Evolutionary conservation across 2,797 vertebrate species (phyloP), one percentile per base, ranked within the genome.

Genomic region (Alca torda): DNA sequence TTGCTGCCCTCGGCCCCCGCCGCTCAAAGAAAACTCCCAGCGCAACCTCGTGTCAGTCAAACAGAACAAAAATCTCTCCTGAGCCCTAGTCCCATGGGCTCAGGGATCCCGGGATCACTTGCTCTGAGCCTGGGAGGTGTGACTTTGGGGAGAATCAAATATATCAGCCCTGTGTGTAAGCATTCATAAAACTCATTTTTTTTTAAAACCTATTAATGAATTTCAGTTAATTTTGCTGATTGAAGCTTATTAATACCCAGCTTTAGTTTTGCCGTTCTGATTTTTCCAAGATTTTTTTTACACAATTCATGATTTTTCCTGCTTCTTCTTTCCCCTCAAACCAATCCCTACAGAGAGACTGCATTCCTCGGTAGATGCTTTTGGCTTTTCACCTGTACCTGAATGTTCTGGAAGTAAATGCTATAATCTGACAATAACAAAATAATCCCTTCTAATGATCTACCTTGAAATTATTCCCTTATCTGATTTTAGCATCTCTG

Each of bases 111-210:
- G 60, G 78, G 30, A 16, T 43, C 1, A 0, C 17, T 70, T 70
- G 30, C 30, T 45, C 13, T 24, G 8, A 14, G 17, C 5, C 31
- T 63, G 59, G 41, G 68, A 53, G 12, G 4, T 28, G 2, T 7
- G n/a, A 8, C 18, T 37, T 31, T 8, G 19, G 53, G 78, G 6
- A 64, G 14, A 60, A 37, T 9, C 19, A 20, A 18, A 13, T 30
- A 1, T 2, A 33, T 17, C 11, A 8, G 3, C 5, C 53, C 30
- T 59, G 17, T 13, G 13, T 12, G 16, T 4, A 31, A 0, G 0
- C 8, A 4, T 17, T 37, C 41, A 84, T 35, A 59, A 70, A 78
- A 30, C 5, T 30, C 3, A 0, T 18, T 83, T 45, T 50, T 5
- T 50, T 4, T 1, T 19, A 10, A 61, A 57, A 7, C 4, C 16